Evolutionary conservation across 2,888 invertebrate genomes (phyloP), one percentile per base, ranked within the genome.

Genomic region (Trilocha varians): DNA sequence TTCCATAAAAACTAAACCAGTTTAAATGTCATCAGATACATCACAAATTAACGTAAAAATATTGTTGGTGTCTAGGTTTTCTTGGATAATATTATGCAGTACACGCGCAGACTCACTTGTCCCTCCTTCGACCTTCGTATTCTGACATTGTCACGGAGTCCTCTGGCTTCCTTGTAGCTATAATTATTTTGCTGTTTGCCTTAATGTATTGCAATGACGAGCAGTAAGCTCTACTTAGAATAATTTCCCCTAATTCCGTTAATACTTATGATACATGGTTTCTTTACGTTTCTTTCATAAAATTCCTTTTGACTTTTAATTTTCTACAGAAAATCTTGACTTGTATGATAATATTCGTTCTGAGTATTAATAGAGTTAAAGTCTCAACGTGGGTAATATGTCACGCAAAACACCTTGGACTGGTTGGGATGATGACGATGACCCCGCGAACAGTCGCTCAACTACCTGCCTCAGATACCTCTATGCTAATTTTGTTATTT

Each of bases 401-500:
- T 80, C 78, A 72, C 63, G 63, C 66, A 63, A 70, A 68, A 72
- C 70, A 65, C 61, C 65, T 68, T 62, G 70, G 70, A 74, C 71
- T 67, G 73, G 78, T 76, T 69, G 61, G 62, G 67, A 57, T 61
- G 67, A 74, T 73, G 78, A 78, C 82, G 78, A 78, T 79, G 84
- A 83, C 83, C 85, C 67, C 75, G 43, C 55, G 44, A 55, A 50
- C 52, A 52, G 50, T 52, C 57, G 53, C 47, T 44, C 56, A 57
- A 57, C 77, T 83, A 82, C 84, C 84, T 84, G 85, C 70, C 67
- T 56, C 65, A 60, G 64, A 53, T 65, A 74, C 63, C 63, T 73
- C 66, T 83, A 82, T 82, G 80, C 73, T 73, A 82, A 82, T 80
- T 57, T 64, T 63, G 64, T 71, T 78, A 62, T 77, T 78, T 76